These are phyloP conservation scores for Pammene fasciana DNA, from an alignment of 2,888 invertebrate species.

Conservation along the genomic window DNA sequence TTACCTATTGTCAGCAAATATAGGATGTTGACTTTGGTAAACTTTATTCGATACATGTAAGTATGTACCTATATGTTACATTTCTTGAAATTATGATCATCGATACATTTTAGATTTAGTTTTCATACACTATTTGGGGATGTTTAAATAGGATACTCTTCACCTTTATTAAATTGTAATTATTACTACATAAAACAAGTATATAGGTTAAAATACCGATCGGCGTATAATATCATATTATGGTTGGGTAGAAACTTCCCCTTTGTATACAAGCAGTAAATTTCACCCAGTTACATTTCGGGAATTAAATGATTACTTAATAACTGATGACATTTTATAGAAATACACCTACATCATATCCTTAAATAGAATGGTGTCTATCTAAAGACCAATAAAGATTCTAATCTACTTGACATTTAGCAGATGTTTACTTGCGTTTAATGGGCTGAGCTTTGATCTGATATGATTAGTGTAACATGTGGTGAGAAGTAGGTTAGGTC, in stretches of 20 bases:
- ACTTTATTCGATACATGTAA: neutral
- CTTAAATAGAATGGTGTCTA: slow-evolving; percentile 19
- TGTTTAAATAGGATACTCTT: too few relatives aligned
- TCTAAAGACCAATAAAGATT: slow-evolving; percentile 46
- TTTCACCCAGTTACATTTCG: neutral
- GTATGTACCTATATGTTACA: neutral
- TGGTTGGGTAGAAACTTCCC: neutral
- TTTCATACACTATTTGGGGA: neutral
- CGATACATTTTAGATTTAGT: neutral
- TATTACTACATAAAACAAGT: too few relatives aligned
- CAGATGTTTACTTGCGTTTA: slow-evolving; percentile 24
- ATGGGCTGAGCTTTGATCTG: slow-evolving; percentile 47
- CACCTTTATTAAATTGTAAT: too few relatives aligned
- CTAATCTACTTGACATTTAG: slow-evolving; percentile 29
- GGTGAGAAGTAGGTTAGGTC: slow-evolving; percentile 67
- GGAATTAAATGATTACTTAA: neutral
- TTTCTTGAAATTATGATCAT: neutral
- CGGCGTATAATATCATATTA: neutral
- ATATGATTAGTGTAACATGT: slow-evolving; percentile 67
- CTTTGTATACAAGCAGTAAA: neutral
- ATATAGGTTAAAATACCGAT: too few relatives aligned
- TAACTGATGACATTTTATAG: neutral
- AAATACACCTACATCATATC: slow-evolving; percentile 10
- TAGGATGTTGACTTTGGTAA: slow-evolving; percentile 1
- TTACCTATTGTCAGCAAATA: slow-evolving; percentile 18